Conservation (phyloP, 2,888 invertebrate species). For the Belgica antarctica region DNA sequence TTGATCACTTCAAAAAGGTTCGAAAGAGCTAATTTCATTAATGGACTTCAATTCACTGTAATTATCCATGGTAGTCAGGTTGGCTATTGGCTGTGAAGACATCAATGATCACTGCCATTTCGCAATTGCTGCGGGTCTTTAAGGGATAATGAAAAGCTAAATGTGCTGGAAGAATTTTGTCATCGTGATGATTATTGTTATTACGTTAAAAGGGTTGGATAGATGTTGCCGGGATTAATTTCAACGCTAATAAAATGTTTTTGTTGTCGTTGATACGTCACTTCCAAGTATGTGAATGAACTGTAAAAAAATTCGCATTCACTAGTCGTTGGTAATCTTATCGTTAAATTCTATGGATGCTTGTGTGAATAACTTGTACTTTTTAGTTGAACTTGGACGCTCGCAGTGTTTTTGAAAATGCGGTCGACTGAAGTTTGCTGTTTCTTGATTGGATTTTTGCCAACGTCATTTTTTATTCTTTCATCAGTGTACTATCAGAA, state of each 20-base stretch:
- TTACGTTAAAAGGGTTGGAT: conserved; percentile 21
- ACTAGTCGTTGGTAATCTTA: too few species aligned
- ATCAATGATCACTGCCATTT: conserved; percentile 8
- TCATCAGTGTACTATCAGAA: too few species aligned
- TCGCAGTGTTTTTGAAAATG: not conserved
- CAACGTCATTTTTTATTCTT: too few species aligned
- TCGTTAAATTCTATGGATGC: too few species aligned
- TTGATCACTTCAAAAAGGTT: not conserved
- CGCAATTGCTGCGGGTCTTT: conserved; percentile 4
- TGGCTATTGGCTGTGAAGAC: not conserved
- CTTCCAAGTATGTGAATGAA: too few species aligned
- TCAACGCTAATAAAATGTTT: not conserved
- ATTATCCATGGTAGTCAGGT: conserved; percentile 33
- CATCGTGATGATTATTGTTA: conserved; percentile 30
- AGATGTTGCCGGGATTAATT: too few species aligned
- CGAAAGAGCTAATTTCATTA: conserved; percentile 31
- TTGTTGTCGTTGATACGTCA: too few species aligned
- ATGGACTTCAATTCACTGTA: conserved; percentile 25
- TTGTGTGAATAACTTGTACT: too few species aligned
- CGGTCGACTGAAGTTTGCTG: too few species aligned
- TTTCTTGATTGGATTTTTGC: too few species aligned
- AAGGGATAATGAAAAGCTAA: conserved; percentile 5
- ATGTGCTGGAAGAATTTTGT: not conserved
- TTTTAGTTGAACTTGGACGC: not conserved
- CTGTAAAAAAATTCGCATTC: too few species aligned